Base-by-base conservation (phyloP, 1,140 invertebrate species). In the Brachionus plicatilis region DNA sequence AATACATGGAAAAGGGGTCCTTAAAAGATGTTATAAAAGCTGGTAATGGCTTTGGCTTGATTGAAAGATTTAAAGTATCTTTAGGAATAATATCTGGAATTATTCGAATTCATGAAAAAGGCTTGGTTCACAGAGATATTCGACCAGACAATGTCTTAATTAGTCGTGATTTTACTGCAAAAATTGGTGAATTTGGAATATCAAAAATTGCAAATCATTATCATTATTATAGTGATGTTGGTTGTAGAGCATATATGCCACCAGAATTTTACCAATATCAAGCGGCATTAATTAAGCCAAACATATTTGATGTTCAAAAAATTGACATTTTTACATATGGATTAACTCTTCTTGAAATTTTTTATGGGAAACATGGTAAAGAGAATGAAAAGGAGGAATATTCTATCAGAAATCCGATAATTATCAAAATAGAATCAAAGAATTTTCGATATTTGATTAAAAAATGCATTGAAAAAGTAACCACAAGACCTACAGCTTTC, bases 111-210 rank as follows among this genome's bases (percentile, higher is more conserved):
- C 75, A 78, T n/a, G n/a, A 29, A 1, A 50, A 33, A 8, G 24
- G 24, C 6, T 53, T 29, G 20, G 29, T 78, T 29, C 75, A 78
- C 14, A 50, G 45, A 14, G 75, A 78, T 11, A 78, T 78, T 14
- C 1, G 24, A 17, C 75, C 75, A 5, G 75, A 78, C 29, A 78
- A 78, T 53, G 50, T 78, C 2, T 11, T 78, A 1, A 53, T 78
- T 8, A n/a, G 2, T 14, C 2, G 12, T 27, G 75, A 78, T 27
- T 78, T 50, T 53, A 27, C 17, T 14, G 75, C 75, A 8, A 78
- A 78, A 78, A 78, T 78, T 20, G 75, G 0, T 29, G 75, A 78
- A 33, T 53, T 78, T 12, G 75, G 75, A 24, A 20, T 78, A 14
- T n/a, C 75, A 24, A 53, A 53, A 53, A 0, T 53, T 2, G 8